A percentile compares a stretch with the other conserved stretches of the same genome.
Evolutionary conservation across 2,888 invertebrate species (phyloP).

Genomic region (Drosophila algonquin): DNA sequence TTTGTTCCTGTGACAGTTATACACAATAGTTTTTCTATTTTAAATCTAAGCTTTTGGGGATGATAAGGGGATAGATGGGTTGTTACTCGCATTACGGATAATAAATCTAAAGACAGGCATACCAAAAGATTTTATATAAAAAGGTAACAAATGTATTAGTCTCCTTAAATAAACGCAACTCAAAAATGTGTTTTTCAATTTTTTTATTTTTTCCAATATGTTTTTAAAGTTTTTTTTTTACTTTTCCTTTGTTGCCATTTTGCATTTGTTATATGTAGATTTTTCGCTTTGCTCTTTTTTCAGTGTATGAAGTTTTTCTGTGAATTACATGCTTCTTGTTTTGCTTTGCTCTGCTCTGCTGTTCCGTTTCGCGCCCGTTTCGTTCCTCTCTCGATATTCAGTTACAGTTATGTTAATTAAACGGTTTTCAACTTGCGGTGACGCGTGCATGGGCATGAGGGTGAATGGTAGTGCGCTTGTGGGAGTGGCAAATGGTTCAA

Average conservation of each 20-base stretch:
- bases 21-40: too few relatives aligned
- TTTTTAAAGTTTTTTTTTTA: constrained; percentile 56
- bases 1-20: too few relatives aligned
- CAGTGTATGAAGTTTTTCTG: constrained; percentile 61
- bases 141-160: background rate
- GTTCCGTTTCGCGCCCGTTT: constrained; percentile 23
- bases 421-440: constrained; percentile 3
- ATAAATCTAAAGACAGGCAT: too few relatives aligned
- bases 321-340: constrained; percentile 58
- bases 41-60: background rate
- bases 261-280: constrained; percentile 57
- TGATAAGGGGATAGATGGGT: background rate
- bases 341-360: constrained; percentile 47
- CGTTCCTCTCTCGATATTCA: background rate
- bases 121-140: background rate
- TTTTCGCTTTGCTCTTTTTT: constrained; percentile 41
- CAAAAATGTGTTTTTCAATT: constrained; percentile 66
- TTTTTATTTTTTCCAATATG: constrained; percentile 77
- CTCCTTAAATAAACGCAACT: constrained; percentile 1
- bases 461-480: background rate
- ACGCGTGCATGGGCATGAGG: constrained; percentile 8
- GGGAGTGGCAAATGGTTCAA: constrained; percentile 25
- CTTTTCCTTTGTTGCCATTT: constrained; percentile 57
- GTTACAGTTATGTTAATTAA: constrained; percentile 6
- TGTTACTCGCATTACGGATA: background rate